Percentiles rank a stretch among this genome's conserved stretches.
These are phyloP conservation scores for Lacanobia oleracea DNA, from an alignment of 2,888 invertebrate species.

Conservation along the genomic window DNA sequence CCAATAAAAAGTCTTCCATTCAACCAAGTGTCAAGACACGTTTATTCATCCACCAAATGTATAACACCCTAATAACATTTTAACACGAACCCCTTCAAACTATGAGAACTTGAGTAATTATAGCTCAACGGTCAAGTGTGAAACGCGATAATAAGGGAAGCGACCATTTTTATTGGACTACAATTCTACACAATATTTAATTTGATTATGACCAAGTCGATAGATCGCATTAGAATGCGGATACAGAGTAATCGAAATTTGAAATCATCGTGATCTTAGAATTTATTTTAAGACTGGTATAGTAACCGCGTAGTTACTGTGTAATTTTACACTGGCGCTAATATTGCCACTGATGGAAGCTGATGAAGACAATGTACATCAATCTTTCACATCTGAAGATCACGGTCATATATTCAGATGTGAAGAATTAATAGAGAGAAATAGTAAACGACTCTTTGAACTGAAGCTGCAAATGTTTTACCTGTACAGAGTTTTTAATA, in stretches of 20 bases:
- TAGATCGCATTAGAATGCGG: conserved; percentile 51
- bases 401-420: no score
- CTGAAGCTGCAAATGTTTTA: not conserved
- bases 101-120: conserved; percentile 88
- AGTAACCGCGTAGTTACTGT: not conserved
- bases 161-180: conserved; percentile 75
- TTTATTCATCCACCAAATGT: conserved; percentile 55
- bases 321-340: no score
- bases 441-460: not conserved
- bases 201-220: conserved; percentile 79
- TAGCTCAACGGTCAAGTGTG: conserved; percentile 78
- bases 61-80: conserved; percentile 67
- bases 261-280: not conserved
- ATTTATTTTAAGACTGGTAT: not conserved
- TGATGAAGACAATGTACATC: no score
- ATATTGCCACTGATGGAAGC: no score
- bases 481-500: no score
- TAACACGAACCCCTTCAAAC: conserved; percentile 59
- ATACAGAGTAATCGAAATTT: conserved; percentile 26
- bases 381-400: no score
- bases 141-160: conserved; percentile 84
- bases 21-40: conserved; percentile 55
- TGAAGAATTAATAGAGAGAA: no score
- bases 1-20: conserved; percentile 56
- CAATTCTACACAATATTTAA: conserved; percentile 69